Evolutionary conservation across 2,113 vertebrate species (phyloP).

Genomic region (Condylura cristata): DNA sequence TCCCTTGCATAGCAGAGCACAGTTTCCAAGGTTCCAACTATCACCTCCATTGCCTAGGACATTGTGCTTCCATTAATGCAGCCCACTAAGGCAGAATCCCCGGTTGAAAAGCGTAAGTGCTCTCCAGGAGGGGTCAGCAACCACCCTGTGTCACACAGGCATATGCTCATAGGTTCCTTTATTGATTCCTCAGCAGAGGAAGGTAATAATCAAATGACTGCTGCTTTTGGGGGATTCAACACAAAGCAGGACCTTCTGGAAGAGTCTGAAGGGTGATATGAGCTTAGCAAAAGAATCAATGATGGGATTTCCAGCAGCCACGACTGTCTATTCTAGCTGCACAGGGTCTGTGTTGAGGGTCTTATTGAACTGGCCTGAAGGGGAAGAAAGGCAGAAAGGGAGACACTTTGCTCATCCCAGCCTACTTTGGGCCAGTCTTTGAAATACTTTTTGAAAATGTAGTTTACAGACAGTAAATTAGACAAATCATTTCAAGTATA

Average conservation of each 20-base stretch:
- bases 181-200: neutral
- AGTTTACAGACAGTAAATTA: neutral
- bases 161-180: neutral
- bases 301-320: neutral
- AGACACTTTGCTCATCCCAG: neutral
- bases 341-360: neutral
- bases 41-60: neutral
- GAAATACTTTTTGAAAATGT: neutral
- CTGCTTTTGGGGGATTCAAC: neutral
- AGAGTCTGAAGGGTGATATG: neutral
- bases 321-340: neutral
- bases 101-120: neutral
- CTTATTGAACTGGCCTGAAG: neutral
- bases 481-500: neutral
- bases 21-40: neutral
- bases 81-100: neutral
- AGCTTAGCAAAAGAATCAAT: neutral
- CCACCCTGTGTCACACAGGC: neutral
- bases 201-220: neutral
- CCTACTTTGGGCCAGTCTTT: neutral
- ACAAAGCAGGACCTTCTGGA: neutral
- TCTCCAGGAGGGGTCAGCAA: neutral
- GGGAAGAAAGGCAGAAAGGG: neutral
- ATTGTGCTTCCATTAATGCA: neutral
- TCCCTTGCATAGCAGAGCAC: neutral